Evolutionary conservation across 2,888 invertebrate species (phyloP).

Genomic region (Drosophila meridiana): DNA sequence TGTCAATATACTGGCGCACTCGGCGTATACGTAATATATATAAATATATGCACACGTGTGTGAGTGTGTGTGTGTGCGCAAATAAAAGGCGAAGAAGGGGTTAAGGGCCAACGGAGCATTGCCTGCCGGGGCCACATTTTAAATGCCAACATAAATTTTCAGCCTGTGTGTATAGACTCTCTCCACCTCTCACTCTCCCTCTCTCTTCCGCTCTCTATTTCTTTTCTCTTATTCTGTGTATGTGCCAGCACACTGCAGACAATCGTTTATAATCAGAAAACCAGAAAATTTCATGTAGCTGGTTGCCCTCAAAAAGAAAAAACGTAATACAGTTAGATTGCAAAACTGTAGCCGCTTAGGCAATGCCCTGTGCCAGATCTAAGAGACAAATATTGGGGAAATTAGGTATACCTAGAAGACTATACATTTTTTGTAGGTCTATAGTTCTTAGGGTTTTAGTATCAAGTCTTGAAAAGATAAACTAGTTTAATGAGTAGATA

Average conservation of each 20-base stretch:
- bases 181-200: background rate
- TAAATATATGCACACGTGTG: slow-evolving; percentile 7
- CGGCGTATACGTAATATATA: slow-evolving; percentile 47
- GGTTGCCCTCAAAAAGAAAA: slow-evolving; percentile 48
- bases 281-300: slow-evolving; percentile 74
- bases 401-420: background rate
- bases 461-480: background rate
- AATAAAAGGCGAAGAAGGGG: slow-evolving; percentile 49
- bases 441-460: background rate
- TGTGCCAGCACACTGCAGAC: slow-evolving; percentile 65
- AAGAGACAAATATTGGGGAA: background rate
- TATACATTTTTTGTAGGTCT: background rate
- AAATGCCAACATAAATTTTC: slow-evolving; percentile 70
- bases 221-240: background rate
- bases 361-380: slow-evolving; percentile 1
- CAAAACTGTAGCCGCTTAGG: background rate
- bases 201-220: background rate
- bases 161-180: slow-evolving; percentile 9
- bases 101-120: slow-evolving; percentile 41
- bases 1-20: slow-evolving; percentile 47
- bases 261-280: slow-evolving; percentile 79
- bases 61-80: slow-evolving; percentile 25
- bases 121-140: slow-evolving; percentile 58
- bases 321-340: background rate
- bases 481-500: background rate